Conservation (phyloP, 1,140 invertebrate genomes). For the Nilaparvata lugens region DNA sequence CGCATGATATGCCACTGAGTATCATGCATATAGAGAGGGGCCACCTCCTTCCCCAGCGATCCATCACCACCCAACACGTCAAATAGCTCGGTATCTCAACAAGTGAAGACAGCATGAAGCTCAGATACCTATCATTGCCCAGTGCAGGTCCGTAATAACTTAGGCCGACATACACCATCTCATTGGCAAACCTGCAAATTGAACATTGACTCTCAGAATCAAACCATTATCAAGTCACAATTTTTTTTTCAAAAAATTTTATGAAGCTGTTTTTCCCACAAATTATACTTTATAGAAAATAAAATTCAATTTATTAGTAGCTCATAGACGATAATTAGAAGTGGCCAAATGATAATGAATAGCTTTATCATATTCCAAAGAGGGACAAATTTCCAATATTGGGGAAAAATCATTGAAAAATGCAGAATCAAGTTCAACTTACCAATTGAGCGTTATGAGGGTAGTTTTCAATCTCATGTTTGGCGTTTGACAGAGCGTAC, state of each 20-base stretch:
- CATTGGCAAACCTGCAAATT: conserved; percentile 46
- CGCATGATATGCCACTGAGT: conserved; percentile 65
- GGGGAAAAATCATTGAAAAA: too few species aligned
- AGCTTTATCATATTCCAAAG: too few species aligned
- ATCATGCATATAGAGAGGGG: conserved; percentile 75
- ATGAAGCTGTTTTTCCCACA: too few species aligned
- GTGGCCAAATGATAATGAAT: too few species aligned
- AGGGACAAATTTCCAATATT: too few species aligned
- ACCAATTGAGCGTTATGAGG: conserved; percentile 51
- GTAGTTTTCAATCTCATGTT: conserved; percentile 70
- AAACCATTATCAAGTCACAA: too few species aligned
- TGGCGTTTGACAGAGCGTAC: conserved; percentile 66
- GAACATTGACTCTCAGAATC: too few species aligned
- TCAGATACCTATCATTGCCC: conserved; percentile 73
- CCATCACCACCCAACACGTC: conserved; percentile 75
- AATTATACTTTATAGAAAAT: too few species aligned
- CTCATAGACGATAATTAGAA: too few species aligned
- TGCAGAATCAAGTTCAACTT: conserved; percentile 21
- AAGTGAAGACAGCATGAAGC: conserved; percentile 71
- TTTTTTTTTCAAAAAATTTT: too few species aligned
- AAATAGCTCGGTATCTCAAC: conserved; percentile 81
- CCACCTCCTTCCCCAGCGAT: conserved; percentile 71
- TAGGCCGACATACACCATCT: conserved; percentile 77
- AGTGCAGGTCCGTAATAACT: conserved; percentile 80
- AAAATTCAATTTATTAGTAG: too few species aligned